These are phyloP conservation scores for Orchestia grillus DNA, from an alignment of 1,140 invertebrate species.

Conservation along the genomic window DNA sequence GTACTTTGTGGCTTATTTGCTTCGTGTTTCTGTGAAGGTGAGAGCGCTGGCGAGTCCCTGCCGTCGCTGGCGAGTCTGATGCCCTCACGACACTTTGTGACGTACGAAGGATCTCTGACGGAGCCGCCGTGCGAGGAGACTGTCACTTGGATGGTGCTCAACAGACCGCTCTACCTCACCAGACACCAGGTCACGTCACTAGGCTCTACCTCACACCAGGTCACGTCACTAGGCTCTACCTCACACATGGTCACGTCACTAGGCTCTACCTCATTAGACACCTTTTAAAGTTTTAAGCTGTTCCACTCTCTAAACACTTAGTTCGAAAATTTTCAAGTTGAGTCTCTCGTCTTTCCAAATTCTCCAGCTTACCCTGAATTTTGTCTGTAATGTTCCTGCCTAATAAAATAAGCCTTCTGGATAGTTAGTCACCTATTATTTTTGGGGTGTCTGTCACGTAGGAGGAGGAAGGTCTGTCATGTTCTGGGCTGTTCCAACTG, in stretches of 20 bases:
- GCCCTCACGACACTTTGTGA: constrained; percentile 77
- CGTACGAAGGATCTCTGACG: constrained; percentile 89
- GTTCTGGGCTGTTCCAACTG: no score
- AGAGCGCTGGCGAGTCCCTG: not conserved
- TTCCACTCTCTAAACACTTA: no score
- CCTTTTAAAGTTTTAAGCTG: no score
- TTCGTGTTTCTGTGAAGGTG: not conserved
- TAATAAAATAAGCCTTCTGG: no score
- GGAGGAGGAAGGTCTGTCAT: no score
- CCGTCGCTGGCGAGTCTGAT: constrained; percentile 42
- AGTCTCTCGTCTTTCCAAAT: no score
- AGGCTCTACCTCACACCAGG: constrained; percentile 76
- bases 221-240: constrained; percentile 70
- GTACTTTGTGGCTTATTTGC: not conserved
- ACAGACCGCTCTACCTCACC: constrained; percentile 81
- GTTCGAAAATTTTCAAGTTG: no score
- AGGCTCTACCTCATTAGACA: not conserved
- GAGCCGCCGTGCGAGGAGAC: constrained; percentile 91
- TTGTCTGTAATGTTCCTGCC: no score
- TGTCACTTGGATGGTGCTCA: constrained; percentile 91
- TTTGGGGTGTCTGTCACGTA: no score
- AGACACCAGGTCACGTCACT: constrained; percentile 79
- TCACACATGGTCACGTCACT: constrained; percentile 78
- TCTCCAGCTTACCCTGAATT: no score
- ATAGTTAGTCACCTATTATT: no score